Base-by-base conservation (phyloP, 2,797 vertebrate species). In the Ibycter americanus region DNA sequence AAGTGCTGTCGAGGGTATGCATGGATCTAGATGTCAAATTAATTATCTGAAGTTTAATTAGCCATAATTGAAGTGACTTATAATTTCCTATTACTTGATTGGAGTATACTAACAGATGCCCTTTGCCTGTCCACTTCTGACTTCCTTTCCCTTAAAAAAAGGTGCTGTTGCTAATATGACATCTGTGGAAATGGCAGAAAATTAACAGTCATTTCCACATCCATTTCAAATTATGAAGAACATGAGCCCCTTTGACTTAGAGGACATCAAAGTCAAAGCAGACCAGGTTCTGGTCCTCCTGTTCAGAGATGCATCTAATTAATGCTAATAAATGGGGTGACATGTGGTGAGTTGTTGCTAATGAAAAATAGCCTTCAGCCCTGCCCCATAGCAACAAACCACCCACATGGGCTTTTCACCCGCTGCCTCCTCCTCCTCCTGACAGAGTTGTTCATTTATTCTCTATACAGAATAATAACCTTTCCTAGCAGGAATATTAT, bases 11-110 rank as follows among this genome's bases (percentile, higher is more conserved):
- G 27, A 29, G 85, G 66, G 44, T 40, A 22, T 7, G 27, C 52
- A 18, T 8, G 22, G 65, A 46, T 47, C 36, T 62, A 14, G 62
- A 89, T 65, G 78, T 40, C 83, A 83, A 32, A 81, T 68, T 67
- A 73, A 95, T 95, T 87, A 89, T 16, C 63, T 51, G 25, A 34
- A n/a, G 32, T 51, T 85, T 92, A 95, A 94, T 93, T 91, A 81
- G 74, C 44, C 61, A 65, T 63, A 86, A 94, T 58, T 71, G 86
- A 81, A 92, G 46, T 74, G 88, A 94, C 66, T 72, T 92, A 11
- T 62, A 66, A 86, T 86, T 85, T 52, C 47, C 34, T 83, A 3
- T 47, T 56, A 31, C 36, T 68, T 58, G 77, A 68, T 52, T 44
- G 47, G 55, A 54, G 42, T 15, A 42, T 16, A 32, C 38, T 36